A percentile compares a stretch with the other conserved stretches of the same genome.
Evolutionary conservation across 1,140 invertebrate genomes (phyloP).

Genomic region (Pseudomyrmex gracilis): DNA sequence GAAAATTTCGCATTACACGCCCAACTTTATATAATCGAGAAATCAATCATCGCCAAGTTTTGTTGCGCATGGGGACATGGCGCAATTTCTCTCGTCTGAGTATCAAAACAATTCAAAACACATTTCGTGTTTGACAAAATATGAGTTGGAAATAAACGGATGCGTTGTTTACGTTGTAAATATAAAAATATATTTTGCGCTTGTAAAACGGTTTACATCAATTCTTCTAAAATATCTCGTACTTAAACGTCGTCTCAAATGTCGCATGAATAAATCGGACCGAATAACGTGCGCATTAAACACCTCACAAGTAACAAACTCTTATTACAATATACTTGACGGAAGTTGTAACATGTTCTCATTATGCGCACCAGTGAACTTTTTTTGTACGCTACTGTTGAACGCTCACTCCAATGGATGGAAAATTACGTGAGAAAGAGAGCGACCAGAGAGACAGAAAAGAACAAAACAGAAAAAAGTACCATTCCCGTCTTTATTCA

Average conservation of each 20-base stretch:
- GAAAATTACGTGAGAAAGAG: no score
- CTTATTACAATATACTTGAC: slow-evolving; percentile 34
- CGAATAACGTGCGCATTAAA: slow-evolving; percentile 32
- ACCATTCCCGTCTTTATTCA: no score
- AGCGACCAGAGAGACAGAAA: no score
- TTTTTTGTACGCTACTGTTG: no score
- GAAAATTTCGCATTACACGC: slow-evolving; percentile 20
- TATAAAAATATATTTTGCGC: slow-evolving; percentile 74
- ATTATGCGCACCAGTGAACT: no score
- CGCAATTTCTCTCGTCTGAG: not conserved
- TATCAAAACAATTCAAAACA: not conserved
- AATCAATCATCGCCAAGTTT: slow-evolving; percentile 4
- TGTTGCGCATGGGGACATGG: no score
- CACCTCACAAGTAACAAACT: slow-evolving; percentile 47
- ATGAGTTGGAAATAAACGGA: slow-evolving; percentile 1
- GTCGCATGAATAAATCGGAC: not conserved
- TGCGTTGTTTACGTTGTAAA: slow-evolving; percentile 37
- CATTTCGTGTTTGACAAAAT: not conserved
- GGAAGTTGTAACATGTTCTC: not conserved
- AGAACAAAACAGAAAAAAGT: no score
- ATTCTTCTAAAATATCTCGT: slow-evolving; percentile 24
- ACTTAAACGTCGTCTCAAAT: no score
- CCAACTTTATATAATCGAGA: not conserved
- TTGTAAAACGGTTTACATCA: slow-evolving; percentile 48
- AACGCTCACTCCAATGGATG: no score